A percentile compares a stretch with the other conserved stretches of the same genome.
Conservation (phyloP, 2,113 vertebrate genomes). For the Nesogale talazaci region DNA sequence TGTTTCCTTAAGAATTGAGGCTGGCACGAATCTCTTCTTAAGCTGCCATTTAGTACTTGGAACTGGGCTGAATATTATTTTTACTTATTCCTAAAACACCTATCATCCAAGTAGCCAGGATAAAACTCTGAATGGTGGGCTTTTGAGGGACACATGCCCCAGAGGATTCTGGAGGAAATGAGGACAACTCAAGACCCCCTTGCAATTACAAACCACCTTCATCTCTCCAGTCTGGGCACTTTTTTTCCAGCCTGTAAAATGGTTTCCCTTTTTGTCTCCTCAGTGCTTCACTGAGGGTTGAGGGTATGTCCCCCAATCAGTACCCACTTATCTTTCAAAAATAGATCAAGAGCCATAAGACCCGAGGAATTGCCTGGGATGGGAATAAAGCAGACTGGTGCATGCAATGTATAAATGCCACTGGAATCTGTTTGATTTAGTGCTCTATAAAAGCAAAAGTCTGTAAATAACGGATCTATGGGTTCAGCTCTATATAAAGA, state of each 20-base stretch:
- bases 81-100: not conserved
- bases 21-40: not conserved
- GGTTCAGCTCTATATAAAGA: not conserved
- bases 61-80: accelerated
- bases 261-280: not conserved
- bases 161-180: not conserved
- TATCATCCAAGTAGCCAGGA: not conserved
- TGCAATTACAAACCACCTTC: accelerated
- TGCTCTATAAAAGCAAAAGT: too few species aligned
- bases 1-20: not conserved
- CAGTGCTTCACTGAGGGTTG: accelerated
- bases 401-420: accelerated
- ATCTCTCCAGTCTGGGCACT: not conserved
- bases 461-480: not conserved
- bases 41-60: not conserved
- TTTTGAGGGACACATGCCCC: accelerated
- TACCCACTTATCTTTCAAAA: not conserved
- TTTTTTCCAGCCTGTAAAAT: not conserved
- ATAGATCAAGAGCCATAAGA: not conserved
- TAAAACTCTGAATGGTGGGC: not conserved
- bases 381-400: accelerated
- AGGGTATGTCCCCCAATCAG: not conserved
- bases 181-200: not conserved
- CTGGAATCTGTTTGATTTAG: not conserved
- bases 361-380: not conserved